Base-by-base conservation (phyloP, 2,113 vertebrate species). In the Brevimyrus niger region DNA sequence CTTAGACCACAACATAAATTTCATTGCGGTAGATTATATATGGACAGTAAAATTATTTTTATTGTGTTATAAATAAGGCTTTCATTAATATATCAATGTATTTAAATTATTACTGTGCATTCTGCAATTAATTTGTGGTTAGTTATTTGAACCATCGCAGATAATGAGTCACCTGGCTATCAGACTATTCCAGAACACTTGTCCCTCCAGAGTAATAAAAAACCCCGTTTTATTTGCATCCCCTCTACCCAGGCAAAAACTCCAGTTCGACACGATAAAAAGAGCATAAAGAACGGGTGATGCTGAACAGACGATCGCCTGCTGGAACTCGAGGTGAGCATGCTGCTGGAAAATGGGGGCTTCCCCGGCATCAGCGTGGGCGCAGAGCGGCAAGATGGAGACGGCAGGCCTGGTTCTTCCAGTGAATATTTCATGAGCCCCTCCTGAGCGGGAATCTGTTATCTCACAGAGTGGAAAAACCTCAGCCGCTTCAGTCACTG, bases 341-440 rank as follows among this genome's bases (percentile, higher is more conserved):
- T 27, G 44, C 35, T 3, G 47, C 23, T 10, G 21, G 83, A 50
- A 86, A 47, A 3, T 47, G 0, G 17, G 46, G 83, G 46, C 83
- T 48, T 86, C 83, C 82, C 83, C 27, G 5, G n/a, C 4, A n/a
- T 48, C 44, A 11, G 17, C 21, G 31, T 87, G 86, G 51, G 51
- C 21, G 6, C 86, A 65, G 19, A 27, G 53, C 51, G 42, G 19
- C 6, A 31, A 31, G 27, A 86, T 35, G 47, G 46, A 27, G 83
- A 27, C 7, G 11, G n/a, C 47, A 50, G 10, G 83, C 73, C 83
- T 27, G 47, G 4, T 86, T 86, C 44, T 50, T 10, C 17, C 83
- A 86, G 83, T 88, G 87, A 88, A 88, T 88, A 88, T 88, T 88
- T 88, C 61, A 88, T 88, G 61, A 88, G 58, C 87, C 6, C 87